Conservation (phyloP, 2,888 invertebrate species). For the Stramonita haemastoma region DNA sequence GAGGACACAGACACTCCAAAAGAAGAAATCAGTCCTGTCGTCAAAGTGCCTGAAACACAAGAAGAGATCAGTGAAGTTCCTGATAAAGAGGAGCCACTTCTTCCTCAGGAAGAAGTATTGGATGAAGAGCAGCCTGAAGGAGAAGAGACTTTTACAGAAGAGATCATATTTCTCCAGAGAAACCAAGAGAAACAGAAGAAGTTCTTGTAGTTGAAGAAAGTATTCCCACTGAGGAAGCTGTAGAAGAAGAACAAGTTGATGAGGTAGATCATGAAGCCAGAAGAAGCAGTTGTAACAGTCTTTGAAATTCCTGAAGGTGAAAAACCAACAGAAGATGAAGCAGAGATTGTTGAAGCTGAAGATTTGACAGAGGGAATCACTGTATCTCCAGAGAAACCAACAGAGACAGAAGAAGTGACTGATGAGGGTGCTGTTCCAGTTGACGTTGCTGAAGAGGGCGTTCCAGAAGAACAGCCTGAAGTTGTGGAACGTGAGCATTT, state of each 20-base stretch:
- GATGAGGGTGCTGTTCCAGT: not conserved
- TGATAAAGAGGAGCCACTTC: conserved; percentile 8
- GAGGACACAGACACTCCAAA: not conserved
- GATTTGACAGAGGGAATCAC: conserved; percentile 32
- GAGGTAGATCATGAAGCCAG: conserved; percentile 27
- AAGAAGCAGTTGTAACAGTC: conserved; percentile 1
- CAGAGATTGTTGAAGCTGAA: conserved; percentile 29
- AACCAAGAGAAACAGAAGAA: conserved; percentile 27
- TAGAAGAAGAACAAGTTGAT: not conserved
- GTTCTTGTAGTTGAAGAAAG: not conserved
- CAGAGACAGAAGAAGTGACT: conserved; percentile 9
- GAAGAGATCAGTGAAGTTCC: conserved; percentile 17
- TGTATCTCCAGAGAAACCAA: conserved; percentile 31
- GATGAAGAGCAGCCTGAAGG: conserved; percentile 41
- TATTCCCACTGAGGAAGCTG: not conserved
- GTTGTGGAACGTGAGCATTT: conserved; percentile 21
- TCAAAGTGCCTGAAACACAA: not conserved
- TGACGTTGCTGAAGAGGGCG: not conserved
- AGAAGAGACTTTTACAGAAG: conserved; percentile 42
- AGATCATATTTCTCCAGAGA: conserved; percentile 35
- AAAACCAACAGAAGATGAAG: not conserved
- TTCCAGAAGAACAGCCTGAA: not conserved
- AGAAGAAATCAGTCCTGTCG: conserved; percentile 19
- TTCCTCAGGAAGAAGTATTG: not conserved
- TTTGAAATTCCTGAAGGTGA: not conserved